Conservation (phyloP, 2,888 invertebrate genomes). For the Dendrolimus houi region DNA sequence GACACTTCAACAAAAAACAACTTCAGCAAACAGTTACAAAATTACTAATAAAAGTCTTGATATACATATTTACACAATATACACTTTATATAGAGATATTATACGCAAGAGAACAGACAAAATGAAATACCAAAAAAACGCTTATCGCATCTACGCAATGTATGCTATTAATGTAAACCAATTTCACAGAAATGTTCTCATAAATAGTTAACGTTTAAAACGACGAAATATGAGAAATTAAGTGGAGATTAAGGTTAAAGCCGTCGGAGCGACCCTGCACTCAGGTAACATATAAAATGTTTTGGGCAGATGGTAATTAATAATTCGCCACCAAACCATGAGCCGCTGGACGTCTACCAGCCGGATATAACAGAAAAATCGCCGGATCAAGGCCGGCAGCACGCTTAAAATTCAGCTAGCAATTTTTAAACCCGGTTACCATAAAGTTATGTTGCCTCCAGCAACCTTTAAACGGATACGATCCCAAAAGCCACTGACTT, state of each 20-base stretch:
- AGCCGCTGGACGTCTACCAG: conserved; percentile 31
- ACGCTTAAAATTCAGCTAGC: conserved; percentile 47
- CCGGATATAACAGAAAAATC: conserved; percentile 67
- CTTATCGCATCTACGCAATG: too few species aligned
- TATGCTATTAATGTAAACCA: too few species aligned
- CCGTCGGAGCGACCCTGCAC: conserved; percentile 52
- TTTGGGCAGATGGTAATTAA: conserved; percentile 63
- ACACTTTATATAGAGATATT: too few species aligned
- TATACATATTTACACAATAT: too few species aligned
- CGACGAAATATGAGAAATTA: conserved; percentile 59
- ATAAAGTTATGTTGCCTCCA: conserved; percentile 39
- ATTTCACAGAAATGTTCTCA: conserved; percentile 18
- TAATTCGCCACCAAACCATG: conserved; percentile 53
- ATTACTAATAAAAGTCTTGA: too few species aligned
- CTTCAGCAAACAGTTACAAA: too few species aligned
- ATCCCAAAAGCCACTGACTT: conserved; percentile 28
- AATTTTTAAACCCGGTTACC: conserved; percentile 37
- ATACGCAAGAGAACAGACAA: too few species aligned
- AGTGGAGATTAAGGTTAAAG: conserved; percentile 54
- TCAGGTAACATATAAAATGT: conserved; percentile 63
- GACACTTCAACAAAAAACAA: too few species aligned
- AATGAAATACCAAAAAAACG: too few species aligned
- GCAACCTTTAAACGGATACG: conserved; percentile 26
- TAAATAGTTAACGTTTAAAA: conserved; percentile 45
- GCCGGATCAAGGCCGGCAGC: conserved; percentile 49